These are phyloP conservation scores for Nineta flava DNA, from an alignment of 2,888 invertebrate genomes.

Conservation along the genomic window DNA sequence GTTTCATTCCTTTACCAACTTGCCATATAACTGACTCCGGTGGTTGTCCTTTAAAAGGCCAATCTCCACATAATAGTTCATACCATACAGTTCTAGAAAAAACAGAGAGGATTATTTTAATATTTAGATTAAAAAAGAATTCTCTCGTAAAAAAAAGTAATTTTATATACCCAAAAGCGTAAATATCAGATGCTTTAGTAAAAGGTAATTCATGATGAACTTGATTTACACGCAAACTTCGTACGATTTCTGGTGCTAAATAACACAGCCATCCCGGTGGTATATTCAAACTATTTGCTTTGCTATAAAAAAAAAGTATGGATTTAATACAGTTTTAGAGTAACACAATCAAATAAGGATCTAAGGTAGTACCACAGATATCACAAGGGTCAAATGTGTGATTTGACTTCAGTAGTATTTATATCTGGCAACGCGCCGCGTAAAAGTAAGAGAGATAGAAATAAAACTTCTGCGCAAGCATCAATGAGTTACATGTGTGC, in stretches of 20 bases:
- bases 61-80: conserved; percentile 89
- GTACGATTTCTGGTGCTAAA: conserved; percentile 89
- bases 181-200: conserved; percentile 84
- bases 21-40: conserved; percentile 96
- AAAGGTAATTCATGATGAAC: conserved; percentile 82
- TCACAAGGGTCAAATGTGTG: no score
- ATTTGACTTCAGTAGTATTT: no score
- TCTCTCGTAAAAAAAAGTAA: neutral
- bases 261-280: conserved; percentile 98
- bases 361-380: no score
- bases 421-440: no score
- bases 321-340: no score
- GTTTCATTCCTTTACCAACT: conserved; percentile 93
- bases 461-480: no score
- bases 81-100: conserved; percentile 86
- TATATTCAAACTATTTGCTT: conserved; percentile 70
- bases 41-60: conserved; percentile 87
- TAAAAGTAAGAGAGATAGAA: no score
- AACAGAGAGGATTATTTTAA: conserved; percentile 3
- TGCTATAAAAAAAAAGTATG: conserved; percentile 18
- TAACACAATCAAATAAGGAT: neutral
- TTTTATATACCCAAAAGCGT: conserved; percentile 79
- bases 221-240: conserved; percentile 61
- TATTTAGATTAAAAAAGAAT: no score
- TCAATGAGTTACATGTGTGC: no score